Evolutionary conservation across 2,113 vertebrate species (phyloP), one percentile per base, ranked within the genome.

Genomic region (Osmerus mordax): DNA sequence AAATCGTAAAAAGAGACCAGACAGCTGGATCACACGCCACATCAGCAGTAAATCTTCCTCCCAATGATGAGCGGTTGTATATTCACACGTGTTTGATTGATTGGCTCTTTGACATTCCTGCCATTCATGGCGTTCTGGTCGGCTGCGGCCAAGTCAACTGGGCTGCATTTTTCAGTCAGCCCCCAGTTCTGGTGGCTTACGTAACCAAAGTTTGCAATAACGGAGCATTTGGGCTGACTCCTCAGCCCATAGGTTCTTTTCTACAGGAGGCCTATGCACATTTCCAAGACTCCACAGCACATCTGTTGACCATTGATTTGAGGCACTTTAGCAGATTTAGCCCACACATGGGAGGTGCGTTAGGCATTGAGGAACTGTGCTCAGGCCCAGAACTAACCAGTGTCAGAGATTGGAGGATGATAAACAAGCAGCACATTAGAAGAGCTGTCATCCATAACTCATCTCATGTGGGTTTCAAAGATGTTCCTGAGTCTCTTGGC

Each of bases 31-130:
- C 16, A 75, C 70, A 14, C 53, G 36, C 65, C 32, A 61, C 60
- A 70, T 75, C 23, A 63, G 59, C 52, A 73, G 54, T 15, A 52
- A 66, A 73, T 72, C 21, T 71, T 68, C 41, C n/a, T 55, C 59
- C 78, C 36, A 77, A 77, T 69, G 56, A 69, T 29, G 69, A 25
- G 12, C 4, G 1, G 32, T 41, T 52, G 32, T 56, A 70, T 61
- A 78, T 70, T 72, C 19, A 28, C 25, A n/a, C 28, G 13, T 69
- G 70, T 52, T 60, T 85, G 70, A 82, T 70, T 70, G 69, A 83
- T 59, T 28, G 59, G 14, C 6, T 12, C 16, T 28, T 36, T 1
- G 2, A 32, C 18, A 16, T 29, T 14, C 4, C 58, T 64, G 15
- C 52, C 74, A 32, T 19, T 62, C 3, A 62, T 62, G n/a, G 47